phyloP scores from a whole-genome alignment of 1,140 invertebrate species.

The Melitaea cinxia region DNA sequence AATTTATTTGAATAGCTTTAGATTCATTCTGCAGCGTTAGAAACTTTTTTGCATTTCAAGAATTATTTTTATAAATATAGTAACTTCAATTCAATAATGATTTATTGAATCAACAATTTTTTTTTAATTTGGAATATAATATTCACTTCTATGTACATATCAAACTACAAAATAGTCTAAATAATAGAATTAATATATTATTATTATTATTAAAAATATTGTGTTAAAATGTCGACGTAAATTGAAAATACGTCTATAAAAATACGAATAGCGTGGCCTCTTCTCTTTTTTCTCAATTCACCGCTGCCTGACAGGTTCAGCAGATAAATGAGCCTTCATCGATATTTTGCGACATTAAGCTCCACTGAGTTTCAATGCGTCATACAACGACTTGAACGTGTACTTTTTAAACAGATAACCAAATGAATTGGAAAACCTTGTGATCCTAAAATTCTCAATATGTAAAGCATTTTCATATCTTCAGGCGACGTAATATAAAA shows the following conservation, averaged over 20 bases:
- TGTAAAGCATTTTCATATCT: slow-evolving; percentile 6
- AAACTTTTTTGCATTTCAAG: too few species aligned
- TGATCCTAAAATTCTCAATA: slow-evolving; percentile 22
- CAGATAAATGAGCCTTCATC: slow-evolving; percentile 58
- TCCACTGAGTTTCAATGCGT: slow-evolving; percentile 75
- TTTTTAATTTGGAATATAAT: too few species aligned
- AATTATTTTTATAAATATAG: too few species aligned
- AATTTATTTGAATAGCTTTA: slow-evolving; percentile 6
- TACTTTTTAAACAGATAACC: slow-evolving; percentile 78
- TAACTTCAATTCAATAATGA: too few species aligned
- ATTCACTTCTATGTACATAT: background rate
- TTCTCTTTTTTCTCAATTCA: slow-evolving; percentile 62
- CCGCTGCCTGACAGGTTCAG: slow-evolving; percentile 34
- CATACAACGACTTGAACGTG: slow-evolving; percentile 57
- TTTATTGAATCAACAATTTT: too few species aligned
- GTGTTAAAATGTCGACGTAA: background rate
- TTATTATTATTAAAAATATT: background rate
- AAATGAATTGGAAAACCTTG: slow-evolving; percentile 77
- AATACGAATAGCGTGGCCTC: slow-evolving; percentile 53
- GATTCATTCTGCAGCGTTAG: background rate
- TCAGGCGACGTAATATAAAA: background rate
- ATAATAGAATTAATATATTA: background rate
- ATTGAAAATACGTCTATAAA: slow-evolving; percentile 22
- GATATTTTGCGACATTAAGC: slow-evolving; percentile 77
- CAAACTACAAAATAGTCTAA: background rate